Conservation (phyloP, 2,888 invertebrate genomes). For the Carterocephalus palaemon region DNA sequence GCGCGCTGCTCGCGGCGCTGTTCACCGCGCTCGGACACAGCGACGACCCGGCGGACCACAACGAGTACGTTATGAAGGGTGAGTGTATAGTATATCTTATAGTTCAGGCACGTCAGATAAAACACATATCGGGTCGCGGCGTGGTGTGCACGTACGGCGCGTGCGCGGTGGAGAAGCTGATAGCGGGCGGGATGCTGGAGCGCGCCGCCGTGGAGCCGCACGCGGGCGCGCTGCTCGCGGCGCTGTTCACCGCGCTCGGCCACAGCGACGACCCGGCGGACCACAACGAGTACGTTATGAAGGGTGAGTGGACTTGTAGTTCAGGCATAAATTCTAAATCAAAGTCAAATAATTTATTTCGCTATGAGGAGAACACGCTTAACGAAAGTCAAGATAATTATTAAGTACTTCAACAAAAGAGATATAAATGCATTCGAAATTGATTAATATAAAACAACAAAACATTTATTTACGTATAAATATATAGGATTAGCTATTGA, state of each 20-base stretch:
- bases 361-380: too few species aligned
- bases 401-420: too few species aligned
- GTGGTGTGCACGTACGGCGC: slow-evolving; percentile 98
- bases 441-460: too few species aligned
- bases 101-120: too few species aligned
- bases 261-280: slow-evolving; percentile 82
- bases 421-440: too few species aligned
- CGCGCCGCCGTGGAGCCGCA: slow-evolving; percentile 83
- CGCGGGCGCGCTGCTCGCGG: slow-evolving; percentile 83
- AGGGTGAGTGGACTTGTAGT: slow-evolving; percentile 77
- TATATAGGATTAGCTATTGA: too few species aligned
- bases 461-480: too few species aligned
- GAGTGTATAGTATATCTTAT: slow-evolving; percentile 29
- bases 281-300: slow-evolving; percentile 99
- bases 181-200: slow-evolving; percentile 84
- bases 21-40: slow-evolving; percentile 85
- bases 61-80: slow-evolving; percentile 99
- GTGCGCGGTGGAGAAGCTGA: slow-evolving; percentile 91
- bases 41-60: slow-evolving; percentile 86
- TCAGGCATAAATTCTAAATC: background rate
- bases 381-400: background rate
- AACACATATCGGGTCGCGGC: slow-evolving; percentile 85
- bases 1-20: slow-evolving; percentile 84
- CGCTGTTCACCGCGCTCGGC: slow-evolving; percentile 87
- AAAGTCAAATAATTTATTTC: too few species aligned